Conservation (phyloP, 2,797 vertebrate species). For the Eulemur rubriventer region DNA sequence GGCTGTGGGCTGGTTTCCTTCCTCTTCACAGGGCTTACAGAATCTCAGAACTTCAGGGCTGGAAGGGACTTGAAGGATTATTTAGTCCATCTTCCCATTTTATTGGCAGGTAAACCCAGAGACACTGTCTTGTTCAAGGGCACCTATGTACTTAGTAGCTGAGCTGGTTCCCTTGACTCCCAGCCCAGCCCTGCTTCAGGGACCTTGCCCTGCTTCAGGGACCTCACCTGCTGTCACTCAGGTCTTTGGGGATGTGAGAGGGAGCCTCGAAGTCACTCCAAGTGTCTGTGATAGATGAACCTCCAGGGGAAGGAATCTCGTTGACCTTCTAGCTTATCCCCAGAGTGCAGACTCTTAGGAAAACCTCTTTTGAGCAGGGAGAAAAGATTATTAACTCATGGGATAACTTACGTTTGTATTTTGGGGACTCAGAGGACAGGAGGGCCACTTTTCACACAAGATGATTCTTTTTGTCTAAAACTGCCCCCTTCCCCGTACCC, state of each 20-base stretch:
- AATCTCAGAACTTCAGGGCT: background rate
- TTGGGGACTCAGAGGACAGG: background rate
- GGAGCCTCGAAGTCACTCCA: background rate
- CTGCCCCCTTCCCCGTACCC: rapidly evolving
- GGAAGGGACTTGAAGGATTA: background rate
- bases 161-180: background rate
- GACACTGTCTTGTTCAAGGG: background rate
- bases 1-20: background rate
- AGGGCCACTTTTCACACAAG: background rate
- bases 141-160: background rate
- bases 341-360: background rate
- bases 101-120: background rate
- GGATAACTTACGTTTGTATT: background rate
- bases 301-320: background rate
- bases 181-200: background rate
- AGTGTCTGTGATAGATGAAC: background rate
- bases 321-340: background rate
- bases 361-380: background rate
- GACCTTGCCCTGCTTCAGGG: background rate
- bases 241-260: background rate
- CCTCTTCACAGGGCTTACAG: background rate
- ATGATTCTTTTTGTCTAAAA: background rate
- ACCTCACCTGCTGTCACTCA: background rate
- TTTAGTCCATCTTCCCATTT: background rate
- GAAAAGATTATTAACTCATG: background rate